phyloP scores from a whole-genome alignment of 1,140 invertebrate genomes.

The Lepidurus arcticus region DNA sequence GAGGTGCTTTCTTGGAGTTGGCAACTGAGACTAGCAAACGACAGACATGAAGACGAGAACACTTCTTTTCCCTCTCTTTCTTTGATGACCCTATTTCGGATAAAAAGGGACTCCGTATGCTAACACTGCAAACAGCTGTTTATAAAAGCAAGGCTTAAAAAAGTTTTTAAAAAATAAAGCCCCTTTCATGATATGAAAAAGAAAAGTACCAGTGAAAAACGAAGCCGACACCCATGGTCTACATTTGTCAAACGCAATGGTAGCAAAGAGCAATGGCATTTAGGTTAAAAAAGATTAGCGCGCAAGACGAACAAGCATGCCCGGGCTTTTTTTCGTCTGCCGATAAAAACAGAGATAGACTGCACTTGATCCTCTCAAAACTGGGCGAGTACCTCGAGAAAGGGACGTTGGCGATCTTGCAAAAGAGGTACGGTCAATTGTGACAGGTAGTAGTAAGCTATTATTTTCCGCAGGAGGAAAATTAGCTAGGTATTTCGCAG shows the following conservation, averaged over 20 bases:
- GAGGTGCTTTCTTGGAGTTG: slow-evolving; percentile 7
- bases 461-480: no score
- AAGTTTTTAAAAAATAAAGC: background rate
- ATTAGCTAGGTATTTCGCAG: no score
- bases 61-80: background rate
- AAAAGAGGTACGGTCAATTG: no score
- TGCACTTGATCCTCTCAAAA: background rate
- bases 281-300: slow-evolving; percentile 22
- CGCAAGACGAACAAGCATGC: background rate
- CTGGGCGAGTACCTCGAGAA: no score
- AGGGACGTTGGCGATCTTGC: no score
- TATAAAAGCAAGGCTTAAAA: background rate
- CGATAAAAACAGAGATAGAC: background rate
- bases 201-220: background rate
- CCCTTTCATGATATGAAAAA: background rate
- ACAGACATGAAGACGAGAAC: background rate
- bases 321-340: background rate
- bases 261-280: background rate
- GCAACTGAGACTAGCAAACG: background rate
- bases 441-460: no score
- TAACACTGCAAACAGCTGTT: slow-evolving; percentile 11
- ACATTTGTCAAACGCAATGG: background rate
- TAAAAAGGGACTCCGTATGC: background rate
- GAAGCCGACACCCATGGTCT: background rate
- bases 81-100: slow-evolving; percentile 17